Percentiles rank a stretch among this genome's conserved stretches.
Evolutionary conservation across 2,797 vertebrate genomes (phyloP).

Genomic region (Spinus olivaceus): DNA sequence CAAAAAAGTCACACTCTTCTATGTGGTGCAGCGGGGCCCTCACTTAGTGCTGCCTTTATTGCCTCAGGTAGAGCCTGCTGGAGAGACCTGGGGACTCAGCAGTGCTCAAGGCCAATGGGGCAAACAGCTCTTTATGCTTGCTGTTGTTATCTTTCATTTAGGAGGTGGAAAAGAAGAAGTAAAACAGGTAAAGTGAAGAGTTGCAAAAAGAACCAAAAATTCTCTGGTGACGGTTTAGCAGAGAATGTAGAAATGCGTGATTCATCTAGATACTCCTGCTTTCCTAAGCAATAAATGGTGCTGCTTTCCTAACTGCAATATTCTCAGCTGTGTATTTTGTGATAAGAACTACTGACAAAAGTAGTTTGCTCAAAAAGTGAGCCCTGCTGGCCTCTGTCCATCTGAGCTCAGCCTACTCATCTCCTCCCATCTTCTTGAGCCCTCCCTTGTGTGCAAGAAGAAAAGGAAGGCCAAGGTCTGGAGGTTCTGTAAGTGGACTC

Average conservation of each 20-base stretch:
- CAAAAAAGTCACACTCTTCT: neutral
- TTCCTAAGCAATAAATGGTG: neutral
- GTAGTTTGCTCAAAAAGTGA: too few species aligned
- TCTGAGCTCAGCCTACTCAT: neutral
- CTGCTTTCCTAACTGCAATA: neutral
- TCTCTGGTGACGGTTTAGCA: neutral
- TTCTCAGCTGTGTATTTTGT: neutral
- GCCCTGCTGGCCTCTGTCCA: neutral
- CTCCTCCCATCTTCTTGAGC: neutral
- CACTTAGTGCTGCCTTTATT: neutral
- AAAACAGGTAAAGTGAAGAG: neutral
- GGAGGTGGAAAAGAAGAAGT: neutral
- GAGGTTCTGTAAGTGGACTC: neutral
- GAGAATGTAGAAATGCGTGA: neutral
- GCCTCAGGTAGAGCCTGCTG: neutral
- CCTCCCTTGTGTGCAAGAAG: neutral
- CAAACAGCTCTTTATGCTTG: neutral
- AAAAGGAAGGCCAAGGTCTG: neutral
- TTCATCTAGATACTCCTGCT: neutral
- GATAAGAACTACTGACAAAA: neutral
- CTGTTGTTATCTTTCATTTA: neutral
- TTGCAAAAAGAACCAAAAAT: neutral
- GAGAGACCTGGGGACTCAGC: neutral
- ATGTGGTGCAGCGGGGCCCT: rapidly evolving
- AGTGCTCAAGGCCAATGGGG: neutral